Percentiles rank a stretch among this genome's conserved stretches.
These are phyloP conservation scores for Ariopsis seemanni DNA, from an alignment of 2,113 vertebrate genomes.

Conservation along the genomic window DNA sequence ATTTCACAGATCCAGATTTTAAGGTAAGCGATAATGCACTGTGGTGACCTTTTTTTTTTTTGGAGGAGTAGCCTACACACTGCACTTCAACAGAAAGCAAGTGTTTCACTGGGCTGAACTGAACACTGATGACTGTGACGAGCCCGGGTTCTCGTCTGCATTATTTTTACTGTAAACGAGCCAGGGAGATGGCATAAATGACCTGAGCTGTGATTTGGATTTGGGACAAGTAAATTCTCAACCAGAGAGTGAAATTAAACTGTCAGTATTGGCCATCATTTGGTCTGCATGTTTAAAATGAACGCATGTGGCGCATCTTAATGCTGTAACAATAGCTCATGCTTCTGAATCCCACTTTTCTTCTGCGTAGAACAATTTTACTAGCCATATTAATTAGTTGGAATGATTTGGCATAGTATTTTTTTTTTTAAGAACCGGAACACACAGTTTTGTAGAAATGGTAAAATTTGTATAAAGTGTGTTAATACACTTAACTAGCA, in stretches of 20 bases:
- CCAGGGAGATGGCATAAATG: background rate
- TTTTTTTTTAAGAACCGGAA: too few species aligned
- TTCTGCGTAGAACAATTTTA: background rate
- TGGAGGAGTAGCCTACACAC: background rate
- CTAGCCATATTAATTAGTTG: background rate
- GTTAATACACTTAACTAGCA: background rate
- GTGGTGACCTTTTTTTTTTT: background rate
- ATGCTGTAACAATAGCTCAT: background rate
- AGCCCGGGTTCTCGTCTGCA: background rate
- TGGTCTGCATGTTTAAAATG: background rate
- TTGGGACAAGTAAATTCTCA: background rate
- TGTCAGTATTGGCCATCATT: background rate
- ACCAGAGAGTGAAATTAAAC: background rate
- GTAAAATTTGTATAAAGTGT: background rate
- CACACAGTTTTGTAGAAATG: too few species aligned
- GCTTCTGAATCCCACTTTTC: too few species aligned
- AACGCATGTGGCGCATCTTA: background rate
- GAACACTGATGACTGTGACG: background rate
- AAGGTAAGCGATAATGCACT: conserved; percentile 75
- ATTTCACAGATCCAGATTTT: conserved; percentile 91
- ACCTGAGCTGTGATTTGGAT: background rate
- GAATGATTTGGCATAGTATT: too few species aligned
- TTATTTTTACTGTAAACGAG: background rate
- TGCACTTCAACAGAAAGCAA: background rate
- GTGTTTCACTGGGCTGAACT: background rate